Base-by-base conservation (phyloP, 1,140 invertebrate species). In the Drosophila ohnishii region DNA sequence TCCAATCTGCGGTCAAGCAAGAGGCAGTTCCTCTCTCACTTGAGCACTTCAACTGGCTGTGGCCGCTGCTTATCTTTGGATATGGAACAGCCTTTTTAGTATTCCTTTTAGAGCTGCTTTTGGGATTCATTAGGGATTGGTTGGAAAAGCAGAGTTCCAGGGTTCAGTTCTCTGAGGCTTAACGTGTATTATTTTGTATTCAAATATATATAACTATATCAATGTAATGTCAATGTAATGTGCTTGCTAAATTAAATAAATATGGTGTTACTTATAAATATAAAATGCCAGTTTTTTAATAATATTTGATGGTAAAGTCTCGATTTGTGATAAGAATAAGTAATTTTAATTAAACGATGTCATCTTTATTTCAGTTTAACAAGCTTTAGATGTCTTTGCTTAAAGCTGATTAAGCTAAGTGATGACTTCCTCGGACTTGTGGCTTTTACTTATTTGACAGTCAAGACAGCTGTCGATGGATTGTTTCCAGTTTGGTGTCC, bases 41-140 rank as follows among this genome's bases (percentile, higher is more conserved):
- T 0, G 13, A 19, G 0, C 56, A 71, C 44, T 28, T 80, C 0
- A 30, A 32, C 32, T 75, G 60, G 50, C 14, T 80, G 0, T 75
- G 65, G 42, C 42, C 30, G 8, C 16, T 80, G 3, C 55, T 80
- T 11, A n/a, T 44, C 4, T 5, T 55, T 2, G 63, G 45, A 14
- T 74, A 51, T 19, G 50, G 39, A 7, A 0, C 60, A 4, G 42
- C 77, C 3, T 13, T 22, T 10, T 2, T 74, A 2, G 48, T 40
- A 7, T 74, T 80, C 19, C 28, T 78, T 0, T 9, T 32, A 0
- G 70, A 80, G 44, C n/a, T 64, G 1, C 45, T 51, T 14, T 7
- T 60, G 4, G 35, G 34, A 50, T 22, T 22, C 25, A 19, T 55
- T 25, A 10, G 30, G 32, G n/a, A 42, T 9, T 22, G 5, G 11